These are phyloP conservation scores for Acanthornis magna DNA, from an alignment of 2,797 vertebrate genomes.

Conservation along the genomic window DNA sequence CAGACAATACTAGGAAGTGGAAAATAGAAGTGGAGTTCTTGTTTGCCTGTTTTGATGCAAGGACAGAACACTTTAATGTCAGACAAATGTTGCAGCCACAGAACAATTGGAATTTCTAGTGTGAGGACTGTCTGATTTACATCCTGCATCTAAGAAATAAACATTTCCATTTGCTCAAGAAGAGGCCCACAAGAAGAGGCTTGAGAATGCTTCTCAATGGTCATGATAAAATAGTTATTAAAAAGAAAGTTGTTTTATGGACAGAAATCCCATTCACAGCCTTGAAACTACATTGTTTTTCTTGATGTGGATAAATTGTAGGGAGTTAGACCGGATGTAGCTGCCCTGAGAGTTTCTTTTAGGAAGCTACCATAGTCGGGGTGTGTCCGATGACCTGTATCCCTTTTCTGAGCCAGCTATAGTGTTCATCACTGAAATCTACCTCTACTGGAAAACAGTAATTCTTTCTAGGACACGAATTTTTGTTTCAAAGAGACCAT, in stretches of 20 bases:
- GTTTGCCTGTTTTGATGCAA: background rate
- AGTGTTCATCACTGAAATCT: background rate
- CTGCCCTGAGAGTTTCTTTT: background rate
- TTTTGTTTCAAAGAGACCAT: background rate
- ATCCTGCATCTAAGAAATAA: slow-evolving; percentile 25
- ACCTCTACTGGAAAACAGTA: background rate
- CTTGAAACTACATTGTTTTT: background rate
- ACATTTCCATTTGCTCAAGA: background rate
- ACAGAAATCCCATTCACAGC: background rate
- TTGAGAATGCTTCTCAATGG: background rate
- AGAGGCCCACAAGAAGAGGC: background rate
- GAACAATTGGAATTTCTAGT: background rate
- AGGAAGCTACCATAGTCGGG: background rate
- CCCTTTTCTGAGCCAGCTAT: background rate
- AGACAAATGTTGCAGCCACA: background rate
- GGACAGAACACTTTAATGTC: background rate
- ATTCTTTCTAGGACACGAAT: background rate
- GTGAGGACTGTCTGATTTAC: background rate
- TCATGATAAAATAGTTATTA: background rate
- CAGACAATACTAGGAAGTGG: slow-evolving; percentile 16
- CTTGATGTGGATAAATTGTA: background rate
- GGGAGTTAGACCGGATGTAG: background rate
- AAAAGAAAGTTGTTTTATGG: background rate
- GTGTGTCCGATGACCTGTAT: background rate
- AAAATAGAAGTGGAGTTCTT: background rate